Evolutionary conservation across 2,113 vertebrate genomes (phyloP).

Genomic region (Daboia siamensis): DNA sequence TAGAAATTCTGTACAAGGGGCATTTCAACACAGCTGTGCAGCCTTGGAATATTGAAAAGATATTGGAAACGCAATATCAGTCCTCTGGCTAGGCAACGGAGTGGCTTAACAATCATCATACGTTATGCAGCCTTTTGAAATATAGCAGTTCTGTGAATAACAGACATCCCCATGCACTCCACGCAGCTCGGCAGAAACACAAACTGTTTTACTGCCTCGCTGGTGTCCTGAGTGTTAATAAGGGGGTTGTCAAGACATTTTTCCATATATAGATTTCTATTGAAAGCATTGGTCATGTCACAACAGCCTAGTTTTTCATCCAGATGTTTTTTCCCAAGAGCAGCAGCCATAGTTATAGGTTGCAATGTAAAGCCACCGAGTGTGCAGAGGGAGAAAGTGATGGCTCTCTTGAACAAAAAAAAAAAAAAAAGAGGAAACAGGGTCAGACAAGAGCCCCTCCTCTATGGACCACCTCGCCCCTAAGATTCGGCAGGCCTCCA

Average conservation of each 20-base stretch:
- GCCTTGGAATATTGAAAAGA: neutral
- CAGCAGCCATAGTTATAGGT: neutral
- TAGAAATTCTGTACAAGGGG: neutral
- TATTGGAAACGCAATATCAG: neutral
- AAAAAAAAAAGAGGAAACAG: neutral
- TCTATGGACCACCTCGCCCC: neutral
- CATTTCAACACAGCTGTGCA: neutral
- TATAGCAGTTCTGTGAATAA: neutral
- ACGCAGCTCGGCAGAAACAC: neutral
- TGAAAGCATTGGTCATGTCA: neutral
- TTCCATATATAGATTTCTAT: neutral
- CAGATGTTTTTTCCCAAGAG: neutral
- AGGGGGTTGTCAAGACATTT: neutral
- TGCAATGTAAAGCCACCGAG: neutral
- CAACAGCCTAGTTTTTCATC: neutral
- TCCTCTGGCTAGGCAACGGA: neutral
- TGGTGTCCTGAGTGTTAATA: neutral
- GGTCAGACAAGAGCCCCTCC: neutral
- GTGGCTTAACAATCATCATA: neutral
- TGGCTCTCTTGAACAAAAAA: neutral
- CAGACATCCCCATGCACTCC: neutral
- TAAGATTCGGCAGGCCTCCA: neutral
- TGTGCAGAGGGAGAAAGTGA: neutral
- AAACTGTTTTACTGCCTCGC: neutral
- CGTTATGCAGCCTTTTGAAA: neutral